A percentile compares a stretch with the other conserved stretches of the same genome.
phyloP scores from a whole-genome alignment of 2,888 invertebrate genomes.

The Erynnis tages region DNA sequence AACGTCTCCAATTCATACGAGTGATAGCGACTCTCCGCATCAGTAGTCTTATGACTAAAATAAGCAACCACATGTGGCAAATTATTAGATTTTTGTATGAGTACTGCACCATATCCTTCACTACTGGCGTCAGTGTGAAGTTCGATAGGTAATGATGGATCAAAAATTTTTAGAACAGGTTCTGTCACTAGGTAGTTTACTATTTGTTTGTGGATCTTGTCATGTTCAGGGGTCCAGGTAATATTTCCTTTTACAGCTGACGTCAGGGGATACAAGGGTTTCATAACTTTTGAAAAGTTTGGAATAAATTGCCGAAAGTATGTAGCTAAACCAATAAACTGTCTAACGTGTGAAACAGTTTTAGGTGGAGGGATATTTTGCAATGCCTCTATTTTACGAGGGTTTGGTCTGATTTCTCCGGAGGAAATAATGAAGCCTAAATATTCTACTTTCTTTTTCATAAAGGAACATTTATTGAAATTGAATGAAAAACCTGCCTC shows the following conservation, averaged over 20 bases:
- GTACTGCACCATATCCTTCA: neutral
- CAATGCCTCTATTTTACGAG: conserved; percentile 38
- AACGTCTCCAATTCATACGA: conserved; percentile 37
- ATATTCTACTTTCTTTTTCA: conserved; percentile 35
- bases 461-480: conserved; percentile 34
- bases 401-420: conserved; percentile 36
- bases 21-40: conserved; percentile 31
- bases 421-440: conserved; percentile 34
- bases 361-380: conserved; percentile 33
- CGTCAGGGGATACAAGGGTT: neutral
- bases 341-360: conserved; percentile 33
- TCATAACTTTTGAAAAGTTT: neutral
- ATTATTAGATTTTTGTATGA: neutral
- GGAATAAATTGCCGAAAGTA: conserved; percentile 8
- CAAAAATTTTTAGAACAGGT: neutral
- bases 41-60: conserved; percentile 27
- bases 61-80: conserved; percentile 26
- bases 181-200: neutral
- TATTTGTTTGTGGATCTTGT: neutral
- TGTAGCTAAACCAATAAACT: neutral
- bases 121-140: neutral
- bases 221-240: neutral
- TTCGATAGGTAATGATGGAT: neutral
- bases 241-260: neutral
- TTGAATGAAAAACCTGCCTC: conserved; percentile 39